A percentile compares a stretch with the other conserved stretches of the same genome.
phyloP scores from a whole-genome alignment of 2,797 vertebrate genomes.

The Tadarida brasiliensis region DNA sequence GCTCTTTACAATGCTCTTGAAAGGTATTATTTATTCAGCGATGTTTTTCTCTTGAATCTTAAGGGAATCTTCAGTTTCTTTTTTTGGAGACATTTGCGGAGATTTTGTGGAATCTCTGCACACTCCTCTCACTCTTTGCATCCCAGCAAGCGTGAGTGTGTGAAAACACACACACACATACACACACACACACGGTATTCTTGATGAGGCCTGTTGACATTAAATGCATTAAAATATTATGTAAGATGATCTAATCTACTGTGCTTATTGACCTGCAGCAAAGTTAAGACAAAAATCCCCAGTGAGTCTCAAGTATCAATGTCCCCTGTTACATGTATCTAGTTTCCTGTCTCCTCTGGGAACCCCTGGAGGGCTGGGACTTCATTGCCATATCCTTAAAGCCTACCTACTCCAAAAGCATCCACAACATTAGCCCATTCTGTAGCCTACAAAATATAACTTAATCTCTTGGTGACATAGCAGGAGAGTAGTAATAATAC shows the following conservation, averaged over 20 bases:
- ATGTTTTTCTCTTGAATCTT: constrained; percentile 70
- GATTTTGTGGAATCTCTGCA: constrained; percentile 27
- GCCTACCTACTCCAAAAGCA: neutral
- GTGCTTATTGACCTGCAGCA: constrained; percentile 43
- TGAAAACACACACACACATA: neutral
- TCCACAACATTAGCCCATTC: neutral
- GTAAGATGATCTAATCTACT: neutral
- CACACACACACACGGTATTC: neutral
- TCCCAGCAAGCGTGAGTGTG: neutral
- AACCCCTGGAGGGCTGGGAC: neutral
- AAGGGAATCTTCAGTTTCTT: constrained; percentile 65
- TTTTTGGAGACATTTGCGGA: constrained; percentile 55
- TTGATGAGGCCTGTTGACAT: neutral
- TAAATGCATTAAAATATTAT: constrained; percentile 10
- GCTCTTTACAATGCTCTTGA: constrained; percentile 84
- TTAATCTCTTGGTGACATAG: constrained; percentile 53
- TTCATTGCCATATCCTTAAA: neutral
- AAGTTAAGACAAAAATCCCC: constrained; percentile 20
- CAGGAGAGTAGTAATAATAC: constrained; percentile 46
- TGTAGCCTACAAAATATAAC: constrained; percentile 56
- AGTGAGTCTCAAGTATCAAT: neutral
- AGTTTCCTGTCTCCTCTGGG: neutral
- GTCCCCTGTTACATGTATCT: neutral
- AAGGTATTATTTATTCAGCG: constrained; percentile 82
- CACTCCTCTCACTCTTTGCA: neutral